Base-by-base conservation (phyloP, 2,113 vertebrate species). In the Podocnemis expansa region DNA sequence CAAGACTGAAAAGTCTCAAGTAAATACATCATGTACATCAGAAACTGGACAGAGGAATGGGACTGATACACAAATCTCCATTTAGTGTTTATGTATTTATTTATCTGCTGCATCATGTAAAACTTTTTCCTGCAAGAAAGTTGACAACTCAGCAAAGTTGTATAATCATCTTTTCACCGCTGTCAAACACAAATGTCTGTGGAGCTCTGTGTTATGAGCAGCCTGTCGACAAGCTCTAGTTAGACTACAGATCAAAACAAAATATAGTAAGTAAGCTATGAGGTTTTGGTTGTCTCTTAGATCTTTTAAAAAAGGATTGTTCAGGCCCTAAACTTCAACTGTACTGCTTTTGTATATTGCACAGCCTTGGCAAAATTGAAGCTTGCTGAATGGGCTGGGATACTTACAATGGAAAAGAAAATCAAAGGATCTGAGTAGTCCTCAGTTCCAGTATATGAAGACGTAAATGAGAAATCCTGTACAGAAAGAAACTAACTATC, bases 101-200 rank as follows among this genome's bases (percentile, higher is more conserved):
- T n/a, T 52, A 84, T 70, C 63, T 43, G 7, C 52, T 73, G 22
- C 84, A 54, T 76, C 27, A 3, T 60, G 85, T 89, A 56, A 91
- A 91, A 41, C 22, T 94, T 76, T 22, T 85, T 29, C 51, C 21
- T 82, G 70, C 78, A 0, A 0, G 76, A 80, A 93, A 29, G 34
- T 78, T 93, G 55, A 25, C 89, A 84, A n/a, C 4, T 17, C 25
- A 85, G 51, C n/a, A 78, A n/a, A 43, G 34, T 38, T 91, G 89
- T 89, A 54, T 91, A 95, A 95, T 91, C 87, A 81, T 21, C 45
- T 97, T 96, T 95, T 83, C 75, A 88, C 51, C 93, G 63, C 85
- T 96, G 84, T 79, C 94, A 73, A 80, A 51, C 1, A 2, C 89
- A 92, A 88, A 83, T 79, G 82, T 56, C 67, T 91, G 51, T 55